Evolutionary conservation across 2,797 vertebrate species (phyloP), one percentile per base, ranked within the genome.

Genomic region (Cuculus canorus): DNA sequence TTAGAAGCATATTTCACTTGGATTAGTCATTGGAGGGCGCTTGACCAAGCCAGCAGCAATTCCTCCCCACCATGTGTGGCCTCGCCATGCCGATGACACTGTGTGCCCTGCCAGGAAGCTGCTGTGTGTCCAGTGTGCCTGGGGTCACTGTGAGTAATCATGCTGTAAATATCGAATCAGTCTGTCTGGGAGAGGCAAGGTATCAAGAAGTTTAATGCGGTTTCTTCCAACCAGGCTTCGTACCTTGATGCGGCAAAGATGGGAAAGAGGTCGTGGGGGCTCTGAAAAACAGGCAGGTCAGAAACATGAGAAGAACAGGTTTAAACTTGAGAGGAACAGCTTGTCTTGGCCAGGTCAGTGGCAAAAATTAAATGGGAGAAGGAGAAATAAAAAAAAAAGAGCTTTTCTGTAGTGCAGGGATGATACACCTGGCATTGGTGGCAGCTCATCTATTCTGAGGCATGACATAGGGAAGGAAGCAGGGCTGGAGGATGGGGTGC

Each of bases 201-300:
- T 97, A 73, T 98, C 96, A 11, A 99, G 94, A 60, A 98, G 98
- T 57, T 97, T 97, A 73, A 99, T 97, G 70, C 98, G 98, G n/a
- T 96, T 95, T 54, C 96, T 98, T 79, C 98, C 98, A 48, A 99
- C 95, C 82, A 98, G 96, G 75, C 97, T 98, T 73, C 99, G 98
- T 53, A 99, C 98, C 93, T 91, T 98, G 84, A 99, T 88, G 82
- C 99, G 98, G 93, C 99, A 99, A 35, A 99, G 98, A 90, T 99
- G 99, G 92, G 97, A 97, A 92, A 99, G 98, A 3, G 98, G 96
- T 48, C 99, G 98, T 0, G 99, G 99, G 13, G 97, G 98, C 24
- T 97, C 99, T 99, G 97, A 69, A 96, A 96, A 94, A 89, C 95
- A 81, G 70, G 70, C 3, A 48, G 33, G 23, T 75, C 60, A 63